Evolutionary conservation across 1,140 invertebrate species (phyloP), one percentile per base, ranked within the genome.

Genomic region (Batillaria attramentaria): DNA sequence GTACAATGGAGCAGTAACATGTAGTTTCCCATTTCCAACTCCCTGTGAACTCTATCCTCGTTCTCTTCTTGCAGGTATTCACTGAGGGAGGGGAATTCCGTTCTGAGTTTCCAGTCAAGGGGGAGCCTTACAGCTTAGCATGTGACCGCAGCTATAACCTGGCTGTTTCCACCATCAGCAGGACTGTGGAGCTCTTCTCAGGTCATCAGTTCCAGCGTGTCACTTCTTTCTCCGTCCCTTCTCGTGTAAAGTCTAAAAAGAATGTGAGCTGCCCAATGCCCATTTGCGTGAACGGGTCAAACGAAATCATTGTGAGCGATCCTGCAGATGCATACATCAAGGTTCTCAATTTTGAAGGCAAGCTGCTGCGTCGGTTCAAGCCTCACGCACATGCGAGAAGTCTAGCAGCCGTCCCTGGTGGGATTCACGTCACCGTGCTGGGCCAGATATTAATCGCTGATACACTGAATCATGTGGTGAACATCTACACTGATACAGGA

Each of bases 381-480:
- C 88, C 88, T 18, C 42, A 31, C n/a, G 60, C 84, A 1, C 76
- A 72, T 18, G 74, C 46, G 1, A 81, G 84, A 54, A 86, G 87
- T 1, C 76, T 89, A n/a, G 65, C 84, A 20, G 69, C 85, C 37
- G 62, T 84, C 37, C 86, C 87, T 13, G 83, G 80, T 5, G 86
- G 84, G 33, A 79, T 90, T 2, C 82, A 80, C 70, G 43, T 88
- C 5, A 86, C 83, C 57, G 80, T 79, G 8, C 8, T 84, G 16
- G 88, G 84, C 0, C 81, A 88, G 39, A 50, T 89, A 4, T 42
- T 89, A 33, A 78, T 90, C 13, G 83, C 79, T 13, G 89, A 90
- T 72, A 72, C 84, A 0, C 77, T 90, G 0, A 90, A 90, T 70
- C 89, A 90, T 77, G 86, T 84, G 3, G 81, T 89, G 13, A 89